Evolutionary conservation across 1,140 invertebrate genomes (phyloP), one percentile per base, ranked within the genome.

Genomic region (Nomia melanderi): DNA sequence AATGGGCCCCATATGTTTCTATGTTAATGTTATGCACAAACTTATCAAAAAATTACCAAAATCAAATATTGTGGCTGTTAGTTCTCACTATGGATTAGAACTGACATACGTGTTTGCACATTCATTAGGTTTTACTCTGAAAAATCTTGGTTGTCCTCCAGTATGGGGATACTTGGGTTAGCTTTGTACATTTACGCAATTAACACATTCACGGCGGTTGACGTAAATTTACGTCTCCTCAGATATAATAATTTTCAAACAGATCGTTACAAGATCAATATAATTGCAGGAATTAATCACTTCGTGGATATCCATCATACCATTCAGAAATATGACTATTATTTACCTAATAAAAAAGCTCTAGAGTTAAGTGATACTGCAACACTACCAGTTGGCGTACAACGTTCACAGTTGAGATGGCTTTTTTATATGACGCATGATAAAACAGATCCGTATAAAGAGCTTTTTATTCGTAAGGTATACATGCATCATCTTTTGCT

Each of bases 81-180:
- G 81, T 71, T 65, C 81, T 53, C 84, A 87, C 23, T 84, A 82
- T 36, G 85, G 83, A 25, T 63, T 86, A 27, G 81, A 85, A 73
- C 36, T 84, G 20, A 33, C 80, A 14, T 72, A 84, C 57, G 36
- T 54, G 17, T 60, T 79, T 39, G 41, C 71, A 17, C 63, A 71
- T 62, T 77, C 63, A 14, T 1, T 78, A 3, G 71, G 74, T 65
- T 31, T 79, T 8, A 23, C 67, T 39, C n/a, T 63, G 7, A 47
- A 65, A 75, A 69, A 79, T 0, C 73, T 87, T 54, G 75, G 77
- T 29, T 87, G 81, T 56, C 85, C 85, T 66, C 85, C 85, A 33
- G 79, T 87, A 25, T 87, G 85, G 85, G 85, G 85, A 29, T 87
- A 78, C 20, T 54, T 87, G 41, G 85, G 82, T 86, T 67, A 6